Evolutionary conservation across 2,113 vertebrate genomes (phyloP), one percentile per base, ranked within the genome.

Genomic region (Embiotoca jacksoni): DNA sequence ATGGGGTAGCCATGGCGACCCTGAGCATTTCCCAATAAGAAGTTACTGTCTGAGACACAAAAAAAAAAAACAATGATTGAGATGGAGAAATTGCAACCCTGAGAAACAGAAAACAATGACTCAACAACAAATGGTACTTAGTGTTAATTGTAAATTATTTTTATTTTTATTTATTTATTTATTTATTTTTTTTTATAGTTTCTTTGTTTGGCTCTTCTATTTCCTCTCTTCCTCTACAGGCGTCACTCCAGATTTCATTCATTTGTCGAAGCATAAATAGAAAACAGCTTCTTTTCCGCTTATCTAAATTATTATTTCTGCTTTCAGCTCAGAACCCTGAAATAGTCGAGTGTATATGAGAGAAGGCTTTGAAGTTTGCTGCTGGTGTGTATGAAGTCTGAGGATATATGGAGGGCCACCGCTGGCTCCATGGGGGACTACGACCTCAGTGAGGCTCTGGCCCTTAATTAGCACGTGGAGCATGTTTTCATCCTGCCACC

Each of bases 21-120:
- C 92, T 97, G 96, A 0, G 97, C 96, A 0, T 98, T 99, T 56
- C 96, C 98, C 92, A 99, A 94, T 44, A 99, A 94, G 91, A 99
- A 99, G 93, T 99, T 99, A 91, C 98, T 98, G 91, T 99, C 97
- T 99, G 94, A 46, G 46, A 85, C 44, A 6, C 11, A 47, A 54
- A 80, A 2, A 47, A 13, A 73, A 15, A 14, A 30, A n/a, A n/a
- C n/a, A n/a, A 23, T 9, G n/a, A 35, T 16, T 2, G 49, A 60
- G 15, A 37, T 56, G 46, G 53, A 62, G 30, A 23, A 23, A 23
- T 23, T 23, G 23, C 23, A 23, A 23, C 23, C 23, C 44, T 77
- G 11, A 63, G 14, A 31, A 66, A 68, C 3, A 31, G n/a, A 53
- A 60, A 60, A 30, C 3, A n/a, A 0, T 6, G 61, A 63, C 0